phyloP scores from a whole-genome alignment of 2,797 vertebrate species.

The Melanotaenia trifasciata region DNA sequence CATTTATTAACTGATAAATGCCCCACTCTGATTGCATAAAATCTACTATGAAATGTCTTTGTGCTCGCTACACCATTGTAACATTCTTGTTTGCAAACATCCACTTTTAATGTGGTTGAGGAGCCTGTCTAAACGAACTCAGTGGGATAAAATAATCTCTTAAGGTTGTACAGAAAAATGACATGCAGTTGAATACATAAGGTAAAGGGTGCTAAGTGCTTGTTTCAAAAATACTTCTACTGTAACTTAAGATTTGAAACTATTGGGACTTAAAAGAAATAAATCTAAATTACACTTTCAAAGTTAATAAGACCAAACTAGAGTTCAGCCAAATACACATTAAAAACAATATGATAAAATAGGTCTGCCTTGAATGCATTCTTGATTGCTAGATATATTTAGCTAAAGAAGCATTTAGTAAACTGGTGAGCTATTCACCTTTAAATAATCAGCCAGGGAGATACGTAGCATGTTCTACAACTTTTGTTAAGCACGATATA shows the following conservation, averaged over 20 bases:
- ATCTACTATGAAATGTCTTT: constrained; percentile 1
- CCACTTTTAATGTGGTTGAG: constrained; percentile 1
- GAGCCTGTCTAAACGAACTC: background rate
- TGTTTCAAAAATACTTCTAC: background rate
- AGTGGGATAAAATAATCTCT: constrained; percentile 7
- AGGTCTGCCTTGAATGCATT: background rate
- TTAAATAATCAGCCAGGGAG: background rate
- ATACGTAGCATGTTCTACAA: background rate
- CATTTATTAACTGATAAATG: background rate
- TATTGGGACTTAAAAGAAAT: background rate
- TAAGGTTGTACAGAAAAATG: background rate
- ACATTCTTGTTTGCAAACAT: background rate
- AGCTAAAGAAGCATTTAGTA: background rate
- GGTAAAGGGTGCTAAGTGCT: background rate
- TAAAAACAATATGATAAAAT: background rate
- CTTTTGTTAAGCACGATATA: background rate
- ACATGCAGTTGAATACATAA: background rate
- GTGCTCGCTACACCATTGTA: background rate
- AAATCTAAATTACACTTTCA: background rate
- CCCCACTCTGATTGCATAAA: background rate
- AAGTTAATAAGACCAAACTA: background rate
- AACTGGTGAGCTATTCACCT: background rate
- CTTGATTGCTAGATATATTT: background rate
- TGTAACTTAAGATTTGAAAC: background rate
- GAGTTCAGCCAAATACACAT: background rate